Evolutionary conservation across 2,113 vertebrate species (phyloP), one percentile per base, ranked within the genome.

Genomic region (Tragelaphus strepsiceros): DNA sequence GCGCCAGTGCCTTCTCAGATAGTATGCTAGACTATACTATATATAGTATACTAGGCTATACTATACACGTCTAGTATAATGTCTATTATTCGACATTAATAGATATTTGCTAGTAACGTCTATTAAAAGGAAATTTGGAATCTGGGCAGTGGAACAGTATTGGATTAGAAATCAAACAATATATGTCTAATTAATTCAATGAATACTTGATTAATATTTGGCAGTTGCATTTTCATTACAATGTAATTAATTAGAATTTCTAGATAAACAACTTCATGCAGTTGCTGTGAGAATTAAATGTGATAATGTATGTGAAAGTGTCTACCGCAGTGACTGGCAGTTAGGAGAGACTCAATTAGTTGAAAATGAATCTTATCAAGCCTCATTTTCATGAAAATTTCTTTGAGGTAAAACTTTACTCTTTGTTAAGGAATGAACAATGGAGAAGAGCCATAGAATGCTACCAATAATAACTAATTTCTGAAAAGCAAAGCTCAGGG

Each of bases 131-230:
- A 97, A 98, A 98, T 98, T 98, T 97, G 91, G 91, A 97, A 98
- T 96, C 98, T 97, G 86, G 97, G 97, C 97, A 97, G 96, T 97
- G 91, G 93, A 98, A 95, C 94, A 97, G 94, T 98, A 97, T 98
- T 98, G 97, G 97, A 98, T 98, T 97, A 98, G 97, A 98, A 98
- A 98, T 98, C 98, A 98, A 98, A 98, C 98, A 98, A 97, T 98
- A 98, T 98, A 98, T 96, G 94, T 98, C 98, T 98, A 98, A 98
- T 98, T 98, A 98, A 98, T 98, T 98, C 97, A 97, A 97, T 96
- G 98, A 98, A 97, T 98, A 97, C 91, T 98, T 98, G 98, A 98
- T 98, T 98, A 98, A 98, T 98, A 98, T 97, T 98, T 98, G 97
- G 98, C 97, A 97, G 96, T 97, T 98, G 98, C 96, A 96, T 97